Percentiles rank a stretch among this genome's conserved stretches.
These are phyloP conservation scores for Ammodytes marinus DNA, from an alignment of 2,113 vertebrate species.

Conservation along the genomic window DNA sequence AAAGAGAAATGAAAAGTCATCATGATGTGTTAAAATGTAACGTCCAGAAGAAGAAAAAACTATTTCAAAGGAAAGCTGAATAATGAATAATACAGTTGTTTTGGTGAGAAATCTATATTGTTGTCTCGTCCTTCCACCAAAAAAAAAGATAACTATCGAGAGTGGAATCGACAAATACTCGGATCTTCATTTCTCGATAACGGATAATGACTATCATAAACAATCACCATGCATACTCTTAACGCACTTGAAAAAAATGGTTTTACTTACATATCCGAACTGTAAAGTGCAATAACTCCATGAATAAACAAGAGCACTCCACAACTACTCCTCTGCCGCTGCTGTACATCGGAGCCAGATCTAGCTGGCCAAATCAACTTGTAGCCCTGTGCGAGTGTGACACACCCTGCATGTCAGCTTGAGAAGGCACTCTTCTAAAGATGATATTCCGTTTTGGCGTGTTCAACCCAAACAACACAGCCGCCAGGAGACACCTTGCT, in stretches of 20 bases:
- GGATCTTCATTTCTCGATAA: no score
- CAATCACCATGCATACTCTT: no score
- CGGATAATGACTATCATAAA: no score
- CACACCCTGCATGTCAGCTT: slow-evolving; percentile 66
- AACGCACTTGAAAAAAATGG: background rate
- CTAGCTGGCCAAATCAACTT: slow-evolving; percentile 41
- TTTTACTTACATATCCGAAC: slow-evolving; percentile 71
- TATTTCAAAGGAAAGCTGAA: no score
- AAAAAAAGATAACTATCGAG: no score
- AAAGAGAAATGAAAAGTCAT: no score
- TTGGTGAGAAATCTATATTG: no score
- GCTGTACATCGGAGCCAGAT: slow-evolving; percentile 42
- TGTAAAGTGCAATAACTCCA: slow-evolving; percentile 49
- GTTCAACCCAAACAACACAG: slow-evolving; percentile 79
- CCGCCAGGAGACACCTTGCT: slow-evolving; percentile 79
- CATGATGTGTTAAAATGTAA: no score
- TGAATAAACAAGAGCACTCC: slow-evolving; percentile 37
- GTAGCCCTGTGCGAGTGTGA: slow-evolving; percentile 41
- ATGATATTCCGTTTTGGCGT: slow-evolving; percentile 80
- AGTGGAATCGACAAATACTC: no score
- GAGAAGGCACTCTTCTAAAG: slow-evolving; percentile 74
- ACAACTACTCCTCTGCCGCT: slow-evolving; percentile 8
- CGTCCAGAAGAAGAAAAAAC: no score
- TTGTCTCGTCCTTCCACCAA: no score
- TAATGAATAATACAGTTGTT: no score